Base-by-base conservation (phyloP, 2,797 vertebrate genomes). In the Cyprinella venusta region DNA sequence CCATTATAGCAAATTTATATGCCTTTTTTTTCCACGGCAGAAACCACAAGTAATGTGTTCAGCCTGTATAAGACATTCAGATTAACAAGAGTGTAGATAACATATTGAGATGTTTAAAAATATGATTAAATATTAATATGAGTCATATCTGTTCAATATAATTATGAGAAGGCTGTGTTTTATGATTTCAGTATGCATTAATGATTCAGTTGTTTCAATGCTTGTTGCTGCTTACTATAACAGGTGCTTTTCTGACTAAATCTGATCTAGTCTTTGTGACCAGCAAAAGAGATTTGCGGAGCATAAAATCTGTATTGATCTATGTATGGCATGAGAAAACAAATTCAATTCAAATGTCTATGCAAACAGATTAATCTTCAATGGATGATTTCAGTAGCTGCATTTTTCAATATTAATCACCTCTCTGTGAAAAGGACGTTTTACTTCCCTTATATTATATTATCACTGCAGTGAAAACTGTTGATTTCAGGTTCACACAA, bases 31-130 rank as follows among this genome's bases (percentile, higher is more conserved):
- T 56, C 15, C 18, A 82, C 48, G 6, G 36, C 33, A 67, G 71
- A 82, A 82, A 15, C 7, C 36, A 30, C 24, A 1, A 82, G 36
- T 68, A 68, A 82, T 82, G 24, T 40, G 6, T 42, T 67, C 71
- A 56, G n/a, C 61, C 45, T 4, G 8, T 54, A 21, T 40, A 19
- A 42, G 24, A 42, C n/a, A 56, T 82, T 76, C 48, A 82, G 61
- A 67, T 54, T 42, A 76, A 50, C 21, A 64, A 42, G 36, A 8
- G 6, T 82, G 36, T 21, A 21, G 45, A 76, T 68, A 65, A 76
- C 45, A 19, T 33, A 82, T 50, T 33, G 50, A 56, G 48, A 33
- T 54, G 71, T 76, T 68, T 74, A 74, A 81, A 72, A 38, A 82
- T 54, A 65, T 21, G 1, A 68, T 76, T 21, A 76, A 68, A 40